phyloP scores from a whole-genome alignment of 2,113 vertebrate genomes.

The Anguilla japonica region DNA sequence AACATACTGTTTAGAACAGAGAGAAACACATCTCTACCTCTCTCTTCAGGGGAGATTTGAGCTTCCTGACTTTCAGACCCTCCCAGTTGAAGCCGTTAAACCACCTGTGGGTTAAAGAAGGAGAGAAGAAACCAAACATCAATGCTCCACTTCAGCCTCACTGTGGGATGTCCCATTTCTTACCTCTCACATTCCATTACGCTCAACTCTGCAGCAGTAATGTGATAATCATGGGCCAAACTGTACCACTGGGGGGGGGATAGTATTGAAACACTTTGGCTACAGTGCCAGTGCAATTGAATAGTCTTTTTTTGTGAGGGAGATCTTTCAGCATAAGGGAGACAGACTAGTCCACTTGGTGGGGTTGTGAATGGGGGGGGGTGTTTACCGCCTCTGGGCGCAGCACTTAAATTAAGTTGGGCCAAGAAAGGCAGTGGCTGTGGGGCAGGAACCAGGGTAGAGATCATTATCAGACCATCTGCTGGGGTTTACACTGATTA shows the following conservation, averaged over 20 bases:
- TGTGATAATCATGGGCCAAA: not conserved
- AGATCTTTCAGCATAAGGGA: not conserved
- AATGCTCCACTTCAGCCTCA: not conserved
- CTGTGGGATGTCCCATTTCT: not conserved
- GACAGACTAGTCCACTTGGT: not conserved
- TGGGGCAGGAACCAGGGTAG: not conserved
- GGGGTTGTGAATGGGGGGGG: not conserved
- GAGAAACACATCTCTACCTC: constrained; percentile 64
- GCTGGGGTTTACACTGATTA: not conserved
- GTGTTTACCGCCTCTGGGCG: not conserved
- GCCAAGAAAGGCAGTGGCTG: not conserved
- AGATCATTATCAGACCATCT: constrained; percentile 17
- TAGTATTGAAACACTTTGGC: not conserved
- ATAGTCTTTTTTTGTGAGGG: not conserved
- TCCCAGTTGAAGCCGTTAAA: constrained; percentile 92
- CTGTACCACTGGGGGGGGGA: not conserved
- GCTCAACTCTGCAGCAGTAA: not conserved
- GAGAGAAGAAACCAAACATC: not conserved
- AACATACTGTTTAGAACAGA: not conserved
- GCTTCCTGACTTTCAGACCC: constrained; percentile 77
- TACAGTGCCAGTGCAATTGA: not conserved
- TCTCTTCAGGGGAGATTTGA: constrained; percentile 83
- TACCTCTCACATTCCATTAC: not conserved
- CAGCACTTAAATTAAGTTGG: not conserved
- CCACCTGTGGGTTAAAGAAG: constrained; percentile 73